phyloP scores from a whole-genome alignment of 2,797 vertebrate genomes.

The Hippoglossus hippoglossus region DNA sequence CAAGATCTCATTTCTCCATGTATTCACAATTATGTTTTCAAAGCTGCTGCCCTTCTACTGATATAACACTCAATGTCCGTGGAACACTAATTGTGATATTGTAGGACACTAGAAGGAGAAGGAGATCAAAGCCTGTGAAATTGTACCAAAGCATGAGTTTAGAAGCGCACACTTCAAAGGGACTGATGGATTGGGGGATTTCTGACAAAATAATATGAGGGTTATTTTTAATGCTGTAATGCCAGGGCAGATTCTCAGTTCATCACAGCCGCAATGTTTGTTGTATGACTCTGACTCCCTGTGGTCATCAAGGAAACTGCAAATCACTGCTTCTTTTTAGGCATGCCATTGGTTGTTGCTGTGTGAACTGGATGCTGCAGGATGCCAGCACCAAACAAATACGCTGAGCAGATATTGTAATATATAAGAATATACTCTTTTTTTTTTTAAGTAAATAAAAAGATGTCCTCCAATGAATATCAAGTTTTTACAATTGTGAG shows the following conservation, averaged over 20 bases:
- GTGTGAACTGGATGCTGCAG: background rate
- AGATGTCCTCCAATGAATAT: no score
- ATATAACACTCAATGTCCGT: slow-evolving; percentile 45
- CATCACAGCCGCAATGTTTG: slow-evolving; percentile 47
- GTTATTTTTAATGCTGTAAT: slow-evolving; percentile 46
- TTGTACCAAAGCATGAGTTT: slow-evolving; percentile 55
- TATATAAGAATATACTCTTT: no score
- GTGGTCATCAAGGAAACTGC: slow-evolving; percentile 73
- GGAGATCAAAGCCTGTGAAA: slow-evolving; percentile 68
- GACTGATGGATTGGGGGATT: slow-evolving; percentile 43
- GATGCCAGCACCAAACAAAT: background rate
- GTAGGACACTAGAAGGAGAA: slow-evolving; percentile 43
- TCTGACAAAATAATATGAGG: slow-evolving; percentile 51
- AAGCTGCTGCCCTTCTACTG: slow-evolving; percentile 50
- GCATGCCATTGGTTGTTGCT: slow-evolving; percentile 4
- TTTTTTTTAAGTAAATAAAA: no score
- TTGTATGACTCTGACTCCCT: slow-evolving; percentile 77
- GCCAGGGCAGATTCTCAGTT: slow-evolving; percentile 11
- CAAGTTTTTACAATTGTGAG: no score
- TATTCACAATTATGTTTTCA: slow-evolving; percentile 52
- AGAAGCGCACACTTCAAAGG: slow-evolving; percentile 65
- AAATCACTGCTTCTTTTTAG: slow-evolving; percentile 27
- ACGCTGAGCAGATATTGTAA: no score
- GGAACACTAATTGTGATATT: slow-evolving; percentile 63
- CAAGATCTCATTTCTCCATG: slow-evolving; percentile 48